Evolutionary conservation across 2,113 vertebrate genomes (phyloP), one percentile per base, ranked within the genome.

Genomic region (Cephalopholis sonnerati): DNA sequence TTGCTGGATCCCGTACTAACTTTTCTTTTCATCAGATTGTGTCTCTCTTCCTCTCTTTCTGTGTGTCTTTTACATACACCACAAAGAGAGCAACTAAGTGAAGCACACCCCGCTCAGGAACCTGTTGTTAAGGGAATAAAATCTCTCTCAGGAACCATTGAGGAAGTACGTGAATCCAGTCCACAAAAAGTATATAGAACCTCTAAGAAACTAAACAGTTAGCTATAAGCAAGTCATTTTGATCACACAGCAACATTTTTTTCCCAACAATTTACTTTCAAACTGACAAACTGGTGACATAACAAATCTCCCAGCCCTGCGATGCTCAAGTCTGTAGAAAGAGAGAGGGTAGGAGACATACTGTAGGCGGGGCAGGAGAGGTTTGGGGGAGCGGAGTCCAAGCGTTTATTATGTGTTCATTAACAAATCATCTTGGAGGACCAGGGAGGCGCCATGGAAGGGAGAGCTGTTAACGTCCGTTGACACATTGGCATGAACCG

Each of bases 91-190:
- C 48, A 55, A 72, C 63, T 53, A 24, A 44, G 51, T 27, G 41
- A 41, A 81, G 53, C 27, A n/a, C 8, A 36, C 24, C 75, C 82
- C 62, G 12, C 72, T 65, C 53, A 57, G 73, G 77, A 82, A 69
- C 77, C 73, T 87, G 62, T 65, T 87, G 62, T 66, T 25, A 32
- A 68, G 75, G 79, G 79, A 84, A 50, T 71, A 62, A 65, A 75
- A 79, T 75, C 67, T 86, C 83, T 79, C 76, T 53, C 74, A 59
- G 61, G 48, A 69, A 65, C 79, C 46, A 18, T 54, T 24, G 58
- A 84, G 79, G 82, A 86, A 59, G 54, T 59, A 75, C 54, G 83
- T 86, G 85, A 91, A 89, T 92, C 89, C 89, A 92, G 89, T 90
- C 90, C 89, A 91, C 83, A 82, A 82, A 36, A 90, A 67, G 89